Percentiles rank a stretch among this genome's conserved stretches.
phyloP scores from a whole-genome alignment of 2,888 invertebrate species.

The Agonopterix subpropinquella region DNA sequence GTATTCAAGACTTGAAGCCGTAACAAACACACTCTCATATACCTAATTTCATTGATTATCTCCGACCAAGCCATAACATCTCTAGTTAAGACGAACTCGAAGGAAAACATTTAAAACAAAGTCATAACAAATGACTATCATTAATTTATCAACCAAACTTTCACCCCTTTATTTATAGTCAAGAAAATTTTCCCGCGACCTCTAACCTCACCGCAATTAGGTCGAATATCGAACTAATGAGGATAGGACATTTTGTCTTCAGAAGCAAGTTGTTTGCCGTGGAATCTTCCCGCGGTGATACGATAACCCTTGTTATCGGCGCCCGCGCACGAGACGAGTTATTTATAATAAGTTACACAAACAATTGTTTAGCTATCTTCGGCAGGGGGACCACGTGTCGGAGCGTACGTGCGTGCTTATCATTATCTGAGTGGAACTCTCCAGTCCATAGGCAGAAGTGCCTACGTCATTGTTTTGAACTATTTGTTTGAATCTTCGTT shows the following conservation, averaged over 20 bases:
- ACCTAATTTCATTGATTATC: too few relatives aligned
- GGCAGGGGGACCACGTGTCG: slow-evolving; percentile 29
- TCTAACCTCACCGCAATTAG: slow-evolving; percentile 8
- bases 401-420: slow-evolving; percentile 16
- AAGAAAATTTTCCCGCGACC: slow-evolving; percentile 11
- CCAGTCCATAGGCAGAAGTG: slow-evolving; percentile 12
- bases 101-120: neutral
- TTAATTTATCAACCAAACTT: neutral
- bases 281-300: slow-evolving; percentile 63
- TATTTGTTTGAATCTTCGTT: too few relatives aligned
- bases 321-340: slow-evolving; percentile 54
- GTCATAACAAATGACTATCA: neutral
- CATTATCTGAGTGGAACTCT: slow-evolving; percentile 23
- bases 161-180: slow-evolving; percentile 8
- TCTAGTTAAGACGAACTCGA: neutral
- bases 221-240: slow-evolving; percentile 3
- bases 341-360: slow-evolving; percentile 26
- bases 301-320: slow-evolving; percentile 56
- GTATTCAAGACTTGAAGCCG: too few relatives aligned
- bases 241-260: slow-evolving; percentile 12
- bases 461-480: too few relatives aligned
- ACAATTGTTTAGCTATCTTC: slow-evolving; percentile 22
- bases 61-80: neutral
- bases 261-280: slow-evolving; percentile 54
- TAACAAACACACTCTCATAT: too few relatives aligned